Evolutionary conservation across 1,140 invertebrate genomes (phyloP), one percentile per base, ranked within the genome.

Genomic region (Caenorhabditis inopinata): DNA sequence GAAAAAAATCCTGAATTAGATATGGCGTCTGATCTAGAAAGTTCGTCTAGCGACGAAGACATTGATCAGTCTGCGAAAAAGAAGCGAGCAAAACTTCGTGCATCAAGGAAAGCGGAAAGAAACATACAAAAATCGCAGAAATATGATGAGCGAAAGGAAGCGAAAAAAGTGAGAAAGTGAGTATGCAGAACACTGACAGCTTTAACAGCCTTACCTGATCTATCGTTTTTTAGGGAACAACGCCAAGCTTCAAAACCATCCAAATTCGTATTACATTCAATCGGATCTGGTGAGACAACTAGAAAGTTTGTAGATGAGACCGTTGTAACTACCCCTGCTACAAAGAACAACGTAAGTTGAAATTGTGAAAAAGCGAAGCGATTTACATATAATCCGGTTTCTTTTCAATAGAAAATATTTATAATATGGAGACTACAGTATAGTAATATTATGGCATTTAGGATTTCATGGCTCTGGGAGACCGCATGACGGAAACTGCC

Each of bases 241-340:
- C 42, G 78, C 27, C n/a, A 68, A 38, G 32, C 46, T 11, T 51
- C 62, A 3, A 79, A 79, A 29, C 78, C 78, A 16, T 68, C 62
- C 5, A 58, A 46, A 77, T 81, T 81, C 42, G 46, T 48, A 14
- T 75, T 81, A 11, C 74, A 77, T 45, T 48, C 81, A 32, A 35
- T 81, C 12, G 80, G 46, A 47, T 27, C 48, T 35, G 80, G 80
- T 5, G 80, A 81, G 46, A 77, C 80, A 6, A 76, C 49, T 23
- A 77, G 29, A n/a, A 81, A 81, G 35, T 81, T 68, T 48, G 46
- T 77, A 2, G 80, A 81, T 29, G 75, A 76, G 74, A 49, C 38
- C 5, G 38, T 45, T n/a, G 58, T 32, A 5, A 16, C 25, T 14
- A 53, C 29, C 12, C 3, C 21, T 23, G 51, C 16, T 32, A 16